Evolutionary conservation across 1,140 invertebrate species (phyloP), one percentile per base, ranked within the genome.

Genomic region (Parapsyche elsis): DNA sequence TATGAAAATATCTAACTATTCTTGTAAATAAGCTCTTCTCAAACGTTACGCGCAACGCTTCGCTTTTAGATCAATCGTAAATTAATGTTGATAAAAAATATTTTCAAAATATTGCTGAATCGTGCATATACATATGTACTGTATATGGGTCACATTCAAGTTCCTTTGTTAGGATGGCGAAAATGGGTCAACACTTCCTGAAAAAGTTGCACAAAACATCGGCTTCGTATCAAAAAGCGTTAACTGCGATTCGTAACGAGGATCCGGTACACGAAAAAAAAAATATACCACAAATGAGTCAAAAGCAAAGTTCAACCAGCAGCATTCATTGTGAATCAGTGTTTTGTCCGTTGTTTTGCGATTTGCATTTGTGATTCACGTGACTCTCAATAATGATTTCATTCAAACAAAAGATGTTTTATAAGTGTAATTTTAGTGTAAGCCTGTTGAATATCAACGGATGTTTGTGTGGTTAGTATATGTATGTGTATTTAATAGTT

Each of bases 341-440:
- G 12, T 19, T 14, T 53, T 53, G 49, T 53, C 12, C 10, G 49
- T 5, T 53, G 2, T 53, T n/a, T 1, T 53, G 49, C 16, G 2
- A 53, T 53, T 53, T 53, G 49, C 49, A 53, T 53, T 53, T 53
- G 10, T 53, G 49, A 53, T 53, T 53, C 49, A 53, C 16, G 49
- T 53, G 12, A 2, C 10, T 14, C 12, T 53, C 16, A 2, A 10
- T 10, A 53, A 53, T 53, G 12, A 53, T n/a, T n/a, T 53, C 16
- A 53, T n/a, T 53, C 2, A 53, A 53, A n/a, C 49, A 16, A 53
- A n/a, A 53, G 49, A 53, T 38, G 1, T 7, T 7, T 4, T 38
- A 38, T 38, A 38, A 38, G 1, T 38, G 1, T 1, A 38, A n/a
- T n/a, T n/a, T n/a, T n/a, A n/a, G n/a, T n/a, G n/a, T n/a, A n/a